These are phyloP conservation scores for Chrysomela aeneicollis DNA, from an alignment of 2,888 invertebrate species.

Conservation along the genomic window DNA sequence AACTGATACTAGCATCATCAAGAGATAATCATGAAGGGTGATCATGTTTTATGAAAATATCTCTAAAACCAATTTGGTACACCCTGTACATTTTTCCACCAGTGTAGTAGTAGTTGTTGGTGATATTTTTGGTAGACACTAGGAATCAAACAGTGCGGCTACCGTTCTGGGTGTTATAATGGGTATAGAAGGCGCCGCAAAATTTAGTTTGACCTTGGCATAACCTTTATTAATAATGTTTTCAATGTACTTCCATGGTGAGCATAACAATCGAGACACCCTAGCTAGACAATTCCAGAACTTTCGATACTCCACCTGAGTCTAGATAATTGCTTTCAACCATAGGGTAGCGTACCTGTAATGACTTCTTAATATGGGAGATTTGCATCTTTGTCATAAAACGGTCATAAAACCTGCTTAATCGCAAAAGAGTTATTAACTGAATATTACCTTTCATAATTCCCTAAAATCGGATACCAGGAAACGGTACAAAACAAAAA, in stretches of 20 bases:
- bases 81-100: no score
- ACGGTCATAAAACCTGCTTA: background rate
- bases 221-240: no score
- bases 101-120: no score
- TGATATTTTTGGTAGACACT: no score
- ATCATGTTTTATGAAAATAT: no score
- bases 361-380: background rate
- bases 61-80: no score
- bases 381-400: background rate
- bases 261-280: no score
- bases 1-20: background rate
- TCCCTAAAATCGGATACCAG: background rate
- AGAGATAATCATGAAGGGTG: background rate
- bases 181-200: no score
- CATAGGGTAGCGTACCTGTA: background rate
- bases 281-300: background rate
- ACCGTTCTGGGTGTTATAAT: no score
- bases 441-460: background rate
- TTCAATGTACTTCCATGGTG: no score
- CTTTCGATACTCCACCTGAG: background rate
- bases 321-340: background rate
- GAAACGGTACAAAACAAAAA: background rate
- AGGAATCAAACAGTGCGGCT: no score
- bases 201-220: no score
- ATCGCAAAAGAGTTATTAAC: constrained; percentile 6